phyloP scores from a whole-genome alignment of 2,113 vertebrate species.

The Nesogale talazaci region DNA sequence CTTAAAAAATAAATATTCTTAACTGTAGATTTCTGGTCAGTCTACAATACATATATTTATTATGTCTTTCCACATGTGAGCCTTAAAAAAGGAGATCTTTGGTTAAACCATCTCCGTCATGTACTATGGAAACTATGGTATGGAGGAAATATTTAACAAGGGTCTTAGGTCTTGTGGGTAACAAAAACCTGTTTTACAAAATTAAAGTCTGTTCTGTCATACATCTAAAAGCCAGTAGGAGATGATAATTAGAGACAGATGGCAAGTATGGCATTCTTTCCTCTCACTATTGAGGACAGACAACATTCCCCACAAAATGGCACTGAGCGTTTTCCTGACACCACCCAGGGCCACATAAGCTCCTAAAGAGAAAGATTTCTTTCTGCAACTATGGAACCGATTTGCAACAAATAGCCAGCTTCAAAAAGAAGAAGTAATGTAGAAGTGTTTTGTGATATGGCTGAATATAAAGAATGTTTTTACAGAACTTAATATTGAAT shows the following conservation, averaged over 20 bases:
- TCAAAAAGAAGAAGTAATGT: conserved; percentile 36
- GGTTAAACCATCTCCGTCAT: conserved; percentile 15
- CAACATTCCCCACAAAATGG: conserved; percentile 47
- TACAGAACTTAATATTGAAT: conserved; percentile 21
- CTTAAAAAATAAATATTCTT: conserved; percentile 38
- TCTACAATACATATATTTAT: conserved; percentile 6
- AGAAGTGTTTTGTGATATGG: background rate
- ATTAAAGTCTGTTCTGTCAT: conserved; percentile 8
- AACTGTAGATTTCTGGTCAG: background rate
- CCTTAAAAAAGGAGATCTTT: conserved; percentile 42
- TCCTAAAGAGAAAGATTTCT: conserved; percentile 59
- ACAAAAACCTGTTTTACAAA: conserved; percentile 42
- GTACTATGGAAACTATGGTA: background rate
- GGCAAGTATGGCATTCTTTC: conserved; percentile 25
- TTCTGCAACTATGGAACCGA: background rate
- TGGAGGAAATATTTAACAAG: background rate
- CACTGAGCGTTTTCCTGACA: background rate
- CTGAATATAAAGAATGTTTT: conserved; percentile 8
- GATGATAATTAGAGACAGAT: conserved; percentile 60
- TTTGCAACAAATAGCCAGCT: conserved; percentile 48
- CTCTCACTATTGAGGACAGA: conserved; percentile 25
- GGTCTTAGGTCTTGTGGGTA: background rate
- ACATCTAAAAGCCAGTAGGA: conserved; percentile 39
- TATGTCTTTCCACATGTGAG: background rate
- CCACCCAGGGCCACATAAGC: background rate